These are phyloP conservation scores for Phalloptychus januarius DNA, from an alignment of 2,797 vertebrate genomes.

Conservation along the genomic window DNA sequence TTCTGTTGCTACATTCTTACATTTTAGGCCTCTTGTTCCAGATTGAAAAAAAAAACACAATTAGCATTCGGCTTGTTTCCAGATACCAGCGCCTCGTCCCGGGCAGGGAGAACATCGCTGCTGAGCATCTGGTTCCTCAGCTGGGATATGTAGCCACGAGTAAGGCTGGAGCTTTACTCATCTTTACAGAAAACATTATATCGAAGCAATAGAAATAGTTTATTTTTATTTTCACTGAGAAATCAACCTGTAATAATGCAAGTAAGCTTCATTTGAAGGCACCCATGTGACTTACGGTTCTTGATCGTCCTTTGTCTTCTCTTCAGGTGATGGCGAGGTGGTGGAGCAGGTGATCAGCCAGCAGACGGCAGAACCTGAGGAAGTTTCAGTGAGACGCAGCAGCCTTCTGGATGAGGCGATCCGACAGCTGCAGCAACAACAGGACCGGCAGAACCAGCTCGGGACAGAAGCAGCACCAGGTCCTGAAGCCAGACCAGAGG, in stretches of 20 bases:
- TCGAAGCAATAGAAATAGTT: neutral
- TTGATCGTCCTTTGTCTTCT: neutral
- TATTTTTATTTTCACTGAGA: neutral
- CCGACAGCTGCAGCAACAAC: constrained; percentile 86
- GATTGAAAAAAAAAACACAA: neutral
- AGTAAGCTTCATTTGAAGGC: neutral
- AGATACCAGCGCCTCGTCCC: constrained; percentile 94
- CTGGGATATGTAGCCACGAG: constrained; percentile 97
- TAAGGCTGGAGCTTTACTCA: constrained; percentile 65
- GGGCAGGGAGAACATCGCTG: constrained; percentile 92
- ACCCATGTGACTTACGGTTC: neutral
- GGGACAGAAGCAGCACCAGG: constrained; percentile 53
- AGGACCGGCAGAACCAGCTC: constrained; percentile 79
- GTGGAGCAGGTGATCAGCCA: constrained; percentile 98
- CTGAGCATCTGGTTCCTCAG: constrained; percentile 95
- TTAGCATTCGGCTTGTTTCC: constrained; percentile 31
- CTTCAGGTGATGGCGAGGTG: constrained; percentile 93
- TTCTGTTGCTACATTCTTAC: neutral
- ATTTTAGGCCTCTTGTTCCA: neutral
- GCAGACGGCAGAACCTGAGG: constrained; percentile 88
- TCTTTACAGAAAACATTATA: neutral
- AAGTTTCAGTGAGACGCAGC: constrained; percentile 76
- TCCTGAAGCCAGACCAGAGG: constrained; percentile 50
- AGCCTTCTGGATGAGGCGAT: constrained; percentile 91
- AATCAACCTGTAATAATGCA: neutral